These are phyloP conservation scores for Hippasteria phrygiana DNA, from an alignment of 53 echinoderm and acorn worm species.

Conservation along the genomic window DNA sequence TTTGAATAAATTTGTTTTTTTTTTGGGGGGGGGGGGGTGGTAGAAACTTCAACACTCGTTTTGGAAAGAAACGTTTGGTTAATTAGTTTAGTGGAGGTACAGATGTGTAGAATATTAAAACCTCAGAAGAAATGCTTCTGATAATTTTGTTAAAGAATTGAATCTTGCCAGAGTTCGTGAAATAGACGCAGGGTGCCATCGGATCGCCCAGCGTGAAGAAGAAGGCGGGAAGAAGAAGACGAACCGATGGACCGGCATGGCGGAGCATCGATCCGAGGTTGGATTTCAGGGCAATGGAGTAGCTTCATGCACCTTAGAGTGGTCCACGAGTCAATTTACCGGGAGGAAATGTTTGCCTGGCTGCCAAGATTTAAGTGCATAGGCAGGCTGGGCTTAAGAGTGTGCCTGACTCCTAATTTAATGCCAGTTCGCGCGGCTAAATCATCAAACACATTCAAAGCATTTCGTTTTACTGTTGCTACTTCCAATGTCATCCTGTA, in stretches of 20 bases:
- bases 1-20: no score
- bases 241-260: slow-evolving; percentile 1
- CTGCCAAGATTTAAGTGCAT: slow-evolving; percentile 13
- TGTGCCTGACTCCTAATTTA: neutral
- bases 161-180: neutral
- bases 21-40: no score
- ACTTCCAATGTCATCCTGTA: no score
- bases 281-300: slow-evolving; percentile 29
- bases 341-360: slow-evolving; percentile 31
- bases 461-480: no score
- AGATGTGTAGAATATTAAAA: no score
- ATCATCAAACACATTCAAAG: no score
- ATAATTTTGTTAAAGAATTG: no score
- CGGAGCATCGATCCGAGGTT: slow-evolving; percentile 45
- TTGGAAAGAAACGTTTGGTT: no score
- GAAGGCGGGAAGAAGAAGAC: neutral
- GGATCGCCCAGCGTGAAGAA: slow-evolving; percentile 16
- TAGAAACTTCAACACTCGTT: no score
- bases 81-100: no score
- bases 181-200: slow-evolving; percentile 3
- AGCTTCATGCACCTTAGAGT: slow-evolving; percentile 2
- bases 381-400: slow-evolving; percentile 4
- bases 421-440: no score
- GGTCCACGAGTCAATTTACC: slow-evolving; percentile 44
- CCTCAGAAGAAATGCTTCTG: no score